These are phyloP conservation scores for Ectemnius continuus DNA, from an alignment of 2,888 invertebrate genomes.

Conservation along the genomic window DNA sequence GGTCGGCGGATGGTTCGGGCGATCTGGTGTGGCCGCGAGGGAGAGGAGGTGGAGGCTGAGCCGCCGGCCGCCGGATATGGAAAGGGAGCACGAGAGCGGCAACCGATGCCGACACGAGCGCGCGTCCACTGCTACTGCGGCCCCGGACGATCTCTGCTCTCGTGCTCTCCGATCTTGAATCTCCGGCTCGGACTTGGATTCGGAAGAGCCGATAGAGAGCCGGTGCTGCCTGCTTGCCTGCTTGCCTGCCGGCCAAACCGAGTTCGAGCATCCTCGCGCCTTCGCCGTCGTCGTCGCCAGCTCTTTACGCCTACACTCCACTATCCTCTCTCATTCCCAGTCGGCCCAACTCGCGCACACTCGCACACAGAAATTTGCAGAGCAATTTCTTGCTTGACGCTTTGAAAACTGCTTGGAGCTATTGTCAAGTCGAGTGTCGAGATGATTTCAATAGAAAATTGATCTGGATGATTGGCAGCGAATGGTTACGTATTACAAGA, in stretches of 20 bases:
- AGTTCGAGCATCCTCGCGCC: constrained; percentile 8
- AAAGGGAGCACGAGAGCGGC: constrained; percentile 50
- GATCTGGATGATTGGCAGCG: no score
- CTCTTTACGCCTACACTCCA: constrained; percentile 8
- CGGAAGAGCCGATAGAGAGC: neutral
- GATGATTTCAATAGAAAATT: no score
- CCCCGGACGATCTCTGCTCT: constrained; percentile 17
- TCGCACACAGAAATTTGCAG: no score
- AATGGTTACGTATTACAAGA: constrained; percentile 20
- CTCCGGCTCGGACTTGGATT: neutral
- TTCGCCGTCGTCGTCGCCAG: constrained; percentile 9
- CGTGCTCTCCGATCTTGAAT: constrained; percentile 16
- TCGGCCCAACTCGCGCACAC: neutral
- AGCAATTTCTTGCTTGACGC: no score
- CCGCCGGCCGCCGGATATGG: constrained; percentile 29
- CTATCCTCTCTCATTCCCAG: constrained; percentile 17
- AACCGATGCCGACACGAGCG: constrained; percentile 71
- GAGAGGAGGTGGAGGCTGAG: constrained; percentile 40
- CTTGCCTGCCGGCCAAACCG: neutral
- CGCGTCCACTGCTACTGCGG: constrained; percentile 72
- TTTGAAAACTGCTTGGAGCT: no score
- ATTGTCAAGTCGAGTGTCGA: no score
- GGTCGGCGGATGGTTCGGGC: no score
- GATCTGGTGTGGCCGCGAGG: constrained; percentile 25
- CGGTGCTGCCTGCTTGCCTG: no score